Conservation (phyloP, 2,888 invertebrate genomes). For the Apocheima hispidaria region DNA sequence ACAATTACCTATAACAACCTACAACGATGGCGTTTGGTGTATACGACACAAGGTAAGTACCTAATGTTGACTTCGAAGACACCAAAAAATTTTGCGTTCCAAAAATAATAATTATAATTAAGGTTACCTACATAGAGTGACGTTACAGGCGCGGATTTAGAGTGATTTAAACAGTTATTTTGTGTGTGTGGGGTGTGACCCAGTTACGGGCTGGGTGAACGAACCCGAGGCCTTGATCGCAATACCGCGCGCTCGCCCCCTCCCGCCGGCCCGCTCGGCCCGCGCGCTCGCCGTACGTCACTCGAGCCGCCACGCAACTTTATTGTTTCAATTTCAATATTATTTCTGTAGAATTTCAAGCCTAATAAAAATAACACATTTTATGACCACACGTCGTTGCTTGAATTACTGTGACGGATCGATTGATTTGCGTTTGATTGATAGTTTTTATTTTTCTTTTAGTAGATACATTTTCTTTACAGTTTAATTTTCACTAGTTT, state of each 20-base stretch:
- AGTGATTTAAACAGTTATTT: slow-evolving; percentile 78
- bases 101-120: slow-evolving; percentile 55
- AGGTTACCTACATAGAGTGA: slow-evolving; percentile 68
- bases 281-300: slow-evolving; percentile 62
- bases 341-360: slow-evolving; percentile 57
- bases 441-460: slow-evolving; percentile 18
- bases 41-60: not conserved
- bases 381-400: slow-evolving; percentile 45
- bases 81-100: slow-evolving; percentile 20
- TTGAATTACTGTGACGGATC: slow-evolving; percentile 43
- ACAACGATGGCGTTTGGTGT: not conserved
- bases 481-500: no score
- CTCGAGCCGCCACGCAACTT: slow-evolving; percentile 55
- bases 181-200: slow-evolving; percentile 78
- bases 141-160: slow-evolving; percentile 79
- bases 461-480: slow-evolving; percentile 8
- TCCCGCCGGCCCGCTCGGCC: slow-evolving; percentile 47
- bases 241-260: slow-evolving; percentile 69
- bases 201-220: slow-evolving; percentile 80
- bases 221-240: slow-evolving; percentile 85
- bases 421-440: slow-evolving; percentile 30
- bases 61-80: slow-evolving; percentile 6
- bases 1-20: not conserved
- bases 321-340: slow-evolving; percentile 62
- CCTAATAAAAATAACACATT: slow-evolving; percentile 49